phyloP scores from a whole-genome alignment of 2,888 invertebrate species.

The Sphaerophoria taeniata region DNA sequence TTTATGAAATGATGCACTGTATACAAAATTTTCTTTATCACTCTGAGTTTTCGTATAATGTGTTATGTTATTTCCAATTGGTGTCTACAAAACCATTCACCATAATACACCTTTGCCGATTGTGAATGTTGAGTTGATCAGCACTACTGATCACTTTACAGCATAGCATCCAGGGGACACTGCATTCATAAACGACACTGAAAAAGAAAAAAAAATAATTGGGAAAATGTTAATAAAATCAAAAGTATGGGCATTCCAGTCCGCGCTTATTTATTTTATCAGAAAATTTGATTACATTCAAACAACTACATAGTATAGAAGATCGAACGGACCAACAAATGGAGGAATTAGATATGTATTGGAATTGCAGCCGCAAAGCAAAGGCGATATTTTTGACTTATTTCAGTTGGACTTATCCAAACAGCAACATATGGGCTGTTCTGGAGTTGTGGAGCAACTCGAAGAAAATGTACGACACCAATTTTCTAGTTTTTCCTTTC shows the following conservation, averaged over 20 bases:
- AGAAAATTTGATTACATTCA: not conserved
- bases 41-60: slow-evolving; percentile 28
- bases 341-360: not conserved
- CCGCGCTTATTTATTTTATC: slow-evolving; percentile 35
- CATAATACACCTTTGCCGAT: not conserved
- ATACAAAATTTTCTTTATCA: slow-evolving; percentile 66
- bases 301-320: slow-evolving; percentile 26
- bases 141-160: slow-evolving; percentile 45
- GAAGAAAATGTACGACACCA: slow-evolving; percentile 59
- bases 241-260: slow-evolving; percentile 32
- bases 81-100: slow-evolving; percentile 34
- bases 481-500: slow-evolving; percentile 50
- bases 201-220: slow-evolving; percentile 6
- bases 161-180: slow-evolving; percentile 20
- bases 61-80: slow-evolving; percentile 37
- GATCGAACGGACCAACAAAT: not conserved
- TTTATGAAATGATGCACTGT: slow-evolving; percentile 78
- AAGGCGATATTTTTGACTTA: not conserved
- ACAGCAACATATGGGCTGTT: slow-evolving; percentile 70
- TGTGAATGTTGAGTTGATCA: slow-evolving; percentile 20
- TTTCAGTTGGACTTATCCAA: slow-evolving; percentile 44
- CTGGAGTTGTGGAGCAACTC: slow-evolving; percentile 32
- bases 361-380: not conserved
- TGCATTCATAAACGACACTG: slow-evolving; percentile 49
- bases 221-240: too few relatives aligned